Percentiles rank a stretch among this genome's conserved stretches.
These are phyloP conservation scores for Tachina lurida DNA, from an alignment of 2,888 invertebrate genomes.

Conservation along the genomic window DNA sequence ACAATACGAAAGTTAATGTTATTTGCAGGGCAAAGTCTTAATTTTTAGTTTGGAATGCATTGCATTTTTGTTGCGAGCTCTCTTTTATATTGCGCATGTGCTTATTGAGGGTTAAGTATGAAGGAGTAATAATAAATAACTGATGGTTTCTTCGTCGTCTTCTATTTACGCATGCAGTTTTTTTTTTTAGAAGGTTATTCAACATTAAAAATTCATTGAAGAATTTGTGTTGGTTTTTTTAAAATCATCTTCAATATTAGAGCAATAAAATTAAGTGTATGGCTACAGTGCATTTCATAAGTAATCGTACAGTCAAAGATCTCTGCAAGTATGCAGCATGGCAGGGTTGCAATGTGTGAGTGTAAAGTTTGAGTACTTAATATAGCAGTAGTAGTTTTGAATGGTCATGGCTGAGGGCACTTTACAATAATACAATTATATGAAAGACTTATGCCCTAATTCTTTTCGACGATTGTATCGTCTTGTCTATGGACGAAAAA, in stretches of 20 bases:
- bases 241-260: conserved; percentile 28
- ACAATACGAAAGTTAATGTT: too few relatives aligned
- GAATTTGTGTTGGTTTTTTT: conserved; percentile 59
- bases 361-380: too few relatives aligned
- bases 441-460: too few relatives aligned
- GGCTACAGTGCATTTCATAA: background rate
- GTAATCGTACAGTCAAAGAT: background rate
- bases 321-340: too few relatives aligned
- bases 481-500: too few relatives aligned
- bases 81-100: background rate
- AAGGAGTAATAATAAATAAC: conserved; percentile 61
- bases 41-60: background rate
- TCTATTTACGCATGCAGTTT: conserved; percentile 64
- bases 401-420: too few relatives aligned
- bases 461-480: too few relatives aligned
- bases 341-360: too few relatives aligned
- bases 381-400: too few relatives aligned
- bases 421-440: too few relatives aligned
- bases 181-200: conserved; percentile 38
- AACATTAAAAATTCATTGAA: conserved; percentile 71
- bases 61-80: too few relatives aligned
- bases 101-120: conserved; percentile 61
- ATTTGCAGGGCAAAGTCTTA: background rate
- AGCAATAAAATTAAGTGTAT: conserved; percentile 44
- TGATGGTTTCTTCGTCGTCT: conserved; percentile 52